Evolutionary conservation across 2,113 vertebrate genomes (phyloP).

Genomic region (Odobenus rosmarus): DNA sequence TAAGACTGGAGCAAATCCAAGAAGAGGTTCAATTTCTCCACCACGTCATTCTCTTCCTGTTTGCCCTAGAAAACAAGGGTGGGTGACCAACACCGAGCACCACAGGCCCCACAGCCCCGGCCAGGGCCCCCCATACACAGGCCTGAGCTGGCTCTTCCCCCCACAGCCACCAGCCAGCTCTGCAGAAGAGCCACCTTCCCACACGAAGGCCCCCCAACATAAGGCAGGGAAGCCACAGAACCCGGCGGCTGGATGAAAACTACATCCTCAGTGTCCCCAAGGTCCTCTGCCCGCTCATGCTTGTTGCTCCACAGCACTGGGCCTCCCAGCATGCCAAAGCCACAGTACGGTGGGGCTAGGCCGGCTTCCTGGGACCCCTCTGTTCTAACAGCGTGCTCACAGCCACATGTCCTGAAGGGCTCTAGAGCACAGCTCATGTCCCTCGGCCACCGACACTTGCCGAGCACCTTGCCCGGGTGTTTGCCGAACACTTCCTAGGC

Average conservation of each 20-base stretch:
- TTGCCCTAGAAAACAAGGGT: slow-evolving; percentile 89
- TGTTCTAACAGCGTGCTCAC: background rate
- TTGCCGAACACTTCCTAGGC: background rate
- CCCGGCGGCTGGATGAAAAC: background rate
- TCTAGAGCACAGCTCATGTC: background rate
- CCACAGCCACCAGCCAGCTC: background rate
- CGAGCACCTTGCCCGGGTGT: background rate
- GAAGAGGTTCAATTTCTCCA: slow-evolving; percentile 98
- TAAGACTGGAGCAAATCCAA: slow-evolving; percentile 98
- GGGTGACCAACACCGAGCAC: slow-evolving; percentile 11
- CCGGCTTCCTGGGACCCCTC: background rate
- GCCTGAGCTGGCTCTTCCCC: background rate
- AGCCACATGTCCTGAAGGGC: background rate
- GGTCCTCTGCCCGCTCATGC: accelerated
- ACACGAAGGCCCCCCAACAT: background rate
- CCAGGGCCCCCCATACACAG: background rate
- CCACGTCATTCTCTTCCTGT: slow-evolving; percentile 96
- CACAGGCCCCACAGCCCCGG: background rate
- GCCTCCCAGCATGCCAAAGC: background rate
- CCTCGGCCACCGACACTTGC: background rate
- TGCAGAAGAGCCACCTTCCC: background rate
- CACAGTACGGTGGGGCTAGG: accelerated
- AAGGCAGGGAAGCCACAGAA: background rate
- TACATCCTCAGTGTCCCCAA: accelerated
- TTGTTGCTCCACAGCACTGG: too few relatives aligned